These are phyloP conservation scores for Rutilus rutilus DNA, from an alignment of 2,113 vertebrate genomes.

Conservation along the genomic window DNA sequence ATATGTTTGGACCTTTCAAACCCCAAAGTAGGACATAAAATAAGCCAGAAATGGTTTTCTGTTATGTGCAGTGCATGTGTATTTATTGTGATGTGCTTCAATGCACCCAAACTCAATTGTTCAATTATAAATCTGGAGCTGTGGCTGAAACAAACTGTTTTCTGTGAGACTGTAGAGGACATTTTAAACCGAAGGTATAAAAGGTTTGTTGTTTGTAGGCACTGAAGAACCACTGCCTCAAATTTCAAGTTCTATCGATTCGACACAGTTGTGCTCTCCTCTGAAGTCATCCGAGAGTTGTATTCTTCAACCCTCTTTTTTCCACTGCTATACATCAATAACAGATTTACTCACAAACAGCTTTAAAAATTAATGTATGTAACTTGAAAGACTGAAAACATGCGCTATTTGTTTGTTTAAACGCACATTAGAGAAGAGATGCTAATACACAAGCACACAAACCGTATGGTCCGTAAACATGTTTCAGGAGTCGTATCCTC, in stretches of 20 bases:
- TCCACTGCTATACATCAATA: conserved; percentile 33
- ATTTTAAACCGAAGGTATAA: conserved; percentile 1
- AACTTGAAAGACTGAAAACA: conserved; percentile 9
- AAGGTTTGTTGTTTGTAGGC: conserved; percentile 33
- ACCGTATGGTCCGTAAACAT: conserved; percentile 3
- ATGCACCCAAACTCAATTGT: conserved; percentile 2
- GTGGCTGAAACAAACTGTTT: neutral
- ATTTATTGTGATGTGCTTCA: conserved; percentile 19
- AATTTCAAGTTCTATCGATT: conserved; percentile 31
- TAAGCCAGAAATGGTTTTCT: neutral
- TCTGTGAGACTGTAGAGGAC: conserved; percentile 21
- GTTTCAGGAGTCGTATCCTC: neutral
- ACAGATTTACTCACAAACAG: conserved; percentile 37
- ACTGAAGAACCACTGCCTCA: conserved; percentile 17
- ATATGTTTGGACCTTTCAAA: neutral
- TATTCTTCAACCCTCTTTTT: conserved; percentile 4
- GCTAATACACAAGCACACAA: conserved; percentile 21
- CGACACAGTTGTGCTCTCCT: conserved; percentile 33
- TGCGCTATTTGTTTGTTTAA: conserved; percentile 20
- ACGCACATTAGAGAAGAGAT: conserved; percentile 5
- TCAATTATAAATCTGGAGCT: conserved; percentile 4
- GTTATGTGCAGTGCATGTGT: neutral
- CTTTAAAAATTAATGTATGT: conserved; percentile 21
- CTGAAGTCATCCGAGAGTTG: conserved; percentile 32
- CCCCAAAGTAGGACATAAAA: neutral